phyloP scores from a whole-genome alignment of 2,113 vertebrate genomes.

The Scalopus aquaticus region DNA sequence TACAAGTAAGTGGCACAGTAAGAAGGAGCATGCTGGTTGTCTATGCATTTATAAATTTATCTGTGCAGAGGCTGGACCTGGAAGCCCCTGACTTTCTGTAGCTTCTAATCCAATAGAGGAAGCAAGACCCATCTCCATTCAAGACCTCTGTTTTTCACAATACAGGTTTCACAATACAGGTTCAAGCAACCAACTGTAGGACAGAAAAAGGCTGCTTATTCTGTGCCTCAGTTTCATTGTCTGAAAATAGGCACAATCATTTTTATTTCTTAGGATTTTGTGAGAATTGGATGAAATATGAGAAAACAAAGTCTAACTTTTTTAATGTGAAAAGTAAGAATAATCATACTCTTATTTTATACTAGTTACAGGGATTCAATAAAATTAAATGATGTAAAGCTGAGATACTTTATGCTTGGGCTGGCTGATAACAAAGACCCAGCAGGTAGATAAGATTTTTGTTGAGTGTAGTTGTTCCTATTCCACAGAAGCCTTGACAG shows the following conservation, averaged over 20 bases:
- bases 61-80: neutral
- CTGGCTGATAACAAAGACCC: neutral
- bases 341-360: neutral
- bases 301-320: neutral
- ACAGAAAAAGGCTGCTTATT: neutral
- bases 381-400: neutral
- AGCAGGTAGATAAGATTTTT: neutral
- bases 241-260: neutral
- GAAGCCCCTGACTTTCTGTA: neutral
- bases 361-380: neutral
- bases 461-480: neutral
- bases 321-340: neutral
- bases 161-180: neutral
- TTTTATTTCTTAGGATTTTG: neutral
- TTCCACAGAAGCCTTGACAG: neutral
- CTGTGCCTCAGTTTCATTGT: neutral
- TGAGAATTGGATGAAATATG: neutral
- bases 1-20: conserved; percentile 4
- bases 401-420: neutral
- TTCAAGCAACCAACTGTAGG: neutral
- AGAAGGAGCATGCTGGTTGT: neutral
- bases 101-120: neutral
- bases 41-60: conserved; percentile 29
- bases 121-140: neutral
- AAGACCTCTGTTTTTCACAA: neutral